phyloP scores from a whole-genome alignment of 2,888 invertebrate species.

The Lycia hirtaria region DNA sequence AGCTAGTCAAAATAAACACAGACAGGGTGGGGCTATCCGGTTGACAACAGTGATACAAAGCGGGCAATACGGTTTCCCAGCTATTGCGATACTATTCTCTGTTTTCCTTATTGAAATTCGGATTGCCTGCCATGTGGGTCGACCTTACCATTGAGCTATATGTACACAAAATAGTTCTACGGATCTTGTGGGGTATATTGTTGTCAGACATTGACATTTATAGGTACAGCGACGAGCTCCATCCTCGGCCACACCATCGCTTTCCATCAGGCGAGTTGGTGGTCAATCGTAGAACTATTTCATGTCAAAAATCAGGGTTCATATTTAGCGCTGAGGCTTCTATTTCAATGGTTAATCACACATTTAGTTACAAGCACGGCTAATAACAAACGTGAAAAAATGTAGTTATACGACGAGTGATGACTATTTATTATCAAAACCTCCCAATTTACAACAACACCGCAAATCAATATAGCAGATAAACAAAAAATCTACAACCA shows the following conservation, averaged over 20 bases:
- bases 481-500: neutral
- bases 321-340: no score
- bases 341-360: no score
- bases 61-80: conserved; percentile 13
- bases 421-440: neutral
- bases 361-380: no score
- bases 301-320: no score
- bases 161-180: no score
- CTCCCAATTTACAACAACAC: neutral
- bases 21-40: conserved; percentile 29
- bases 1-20: conserved; percentile 22
- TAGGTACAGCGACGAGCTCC: no score
- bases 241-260: no score
- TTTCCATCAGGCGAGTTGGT: no score
- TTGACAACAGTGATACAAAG: conserved; percentile 23
- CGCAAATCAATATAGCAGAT: neutral
- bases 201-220: no score
- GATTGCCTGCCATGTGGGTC: neutral
- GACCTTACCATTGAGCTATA: neutral
- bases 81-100: conserved; percentile 8
- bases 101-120: conserved; percentile 21
- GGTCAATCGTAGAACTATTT: no score
- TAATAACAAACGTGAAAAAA: no score
- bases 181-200: no score
- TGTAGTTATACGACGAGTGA: neutral